Evolutionary conservation across 2,797 vertebrate species (phyloP), one percentile per base, ranked within the genome.

Genomic region (Sebastes trivittatus): DNA sequence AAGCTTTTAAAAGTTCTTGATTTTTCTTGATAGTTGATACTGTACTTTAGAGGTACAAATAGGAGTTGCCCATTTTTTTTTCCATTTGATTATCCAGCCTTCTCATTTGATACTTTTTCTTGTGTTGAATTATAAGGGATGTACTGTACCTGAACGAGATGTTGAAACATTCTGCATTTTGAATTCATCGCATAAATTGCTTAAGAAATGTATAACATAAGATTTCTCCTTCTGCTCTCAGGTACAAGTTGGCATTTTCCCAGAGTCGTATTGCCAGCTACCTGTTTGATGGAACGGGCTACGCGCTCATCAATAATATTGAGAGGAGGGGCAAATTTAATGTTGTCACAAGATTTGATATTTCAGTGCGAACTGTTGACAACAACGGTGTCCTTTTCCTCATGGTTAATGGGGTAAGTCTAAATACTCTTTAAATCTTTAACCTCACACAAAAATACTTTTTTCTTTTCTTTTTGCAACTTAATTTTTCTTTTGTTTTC

Each of bases 171-270:
- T 55, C 5, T 56, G 38, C 7, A 56, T 8, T 56, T 18, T 67
- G 1, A 59, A 63, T 42, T 4, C 5, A 59, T 46, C 7, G 16
- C 11, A 32, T 0, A 52, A 9, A 56, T 1, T n/a, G 25, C 29
- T 54, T 73, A 2, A 75, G 7, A 60, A 25, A 23, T 22, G 25
- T 66, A 52, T 11, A 7, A 11, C 20, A 80, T 52, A n/a, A 4
- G 7, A 32, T 59, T 61, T 54, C 20, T 78, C 16, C 16, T 18
- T 81, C 38, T 88, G 61, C 58, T 49, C 54, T 69, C 83, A 99
- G 98, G 90, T 97, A 99, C 90, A 99, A 98, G 87, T 76, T 99
- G 93, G 98, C 98, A 1, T 99, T 99, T 93, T 98, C 98, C 54
- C 97, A 98, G 94, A 98, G 97, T 60, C 96, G 98, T 11, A 95